A percentile compares a stretch with the other conserved stretches of the same genome.
phyloP scores from a whole-genome alignment of 2,113 vertebrate species.

The Archilochus colubris region DNA sequence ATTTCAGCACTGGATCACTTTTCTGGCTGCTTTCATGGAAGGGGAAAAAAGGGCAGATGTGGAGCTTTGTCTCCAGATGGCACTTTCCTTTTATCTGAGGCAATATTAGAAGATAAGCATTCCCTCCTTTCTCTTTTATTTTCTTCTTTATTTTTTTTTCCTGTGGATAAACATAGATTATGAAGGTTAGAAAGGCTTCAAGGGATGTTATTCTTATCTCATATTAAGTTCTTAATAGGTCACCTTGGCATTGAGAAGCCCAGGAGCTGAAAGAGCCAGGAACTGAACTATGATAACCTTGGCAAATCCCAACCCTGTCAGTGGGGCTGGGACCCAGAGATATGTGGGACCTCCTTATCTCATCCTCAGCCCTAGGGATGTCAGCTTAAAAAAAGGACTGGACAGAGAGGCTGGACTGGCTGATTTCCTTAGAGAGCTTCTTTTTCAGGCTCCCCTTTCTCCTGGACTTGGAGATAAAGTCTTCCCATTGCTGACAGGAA shows the following conservation, averaged over 20 bases:
- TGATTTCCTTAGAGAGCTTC: not conserved
- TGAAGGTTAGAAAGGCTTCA: constrained; percentile 53
- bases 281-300: constrained; percentile 66
- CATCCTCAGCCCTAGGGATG: constrained; percentile 16
- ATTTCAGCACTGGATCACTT: not conserved
- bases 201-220: constrained; percentile 57
- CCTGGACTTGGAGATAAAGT: not conserved
- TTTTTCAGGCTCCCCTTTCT: not conserved
- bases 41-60: constrained; percentile 63
- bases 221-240: constrained; percentile 70
- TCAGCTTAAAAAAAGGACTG: constrained; percentile 3
- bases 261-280: constrained; percentile 35
- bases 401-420: not conserved
- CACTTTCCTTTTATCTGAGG: constrained; percentile 73
- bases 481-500: not conserved
- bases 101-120: constrained; percentile 62
- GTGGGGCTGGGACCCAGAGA: constrained; percentile 47
- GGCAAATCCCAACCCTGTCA: not conserved
- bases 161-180: constrained; percentile 64
- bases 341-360: constrained; percentile 32
- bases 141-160: not conserved
- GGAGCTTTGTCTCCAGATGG: constrained; percentile 66
- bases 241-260: constrained; percentile 55
- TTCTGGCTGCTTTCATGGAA: not conserved
- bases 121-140: not conserved